phyloP scores from a whole-genome alignment of 35 echinoderm and acorn worm species.

The Heliocidaris tuberculata region DNA sequence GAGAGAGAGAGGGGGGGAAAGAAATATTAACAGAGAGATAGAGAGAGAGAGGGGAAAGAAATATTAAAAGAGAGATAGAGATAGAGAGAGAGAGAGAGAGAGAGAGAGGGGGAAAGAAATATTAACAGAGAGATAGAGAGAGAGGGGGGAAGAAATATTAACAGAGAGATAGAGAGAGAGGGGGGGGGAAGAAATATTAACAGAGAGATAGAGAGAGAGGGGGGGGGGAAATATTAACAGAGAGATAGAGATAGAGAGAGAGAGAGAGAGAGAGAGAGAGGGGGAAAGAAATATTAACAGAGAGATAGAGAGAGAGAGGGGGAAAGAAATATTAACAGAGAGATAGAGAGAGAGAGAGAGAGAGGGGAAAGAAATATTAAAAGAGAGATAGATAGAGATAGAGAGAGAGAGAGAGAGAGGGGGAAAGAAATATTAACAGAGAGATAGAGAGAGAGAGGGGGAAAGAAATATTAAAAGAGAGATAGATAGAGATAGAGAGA shows the following conservation, averaged over 20 bases:
- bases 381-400: not conserved
- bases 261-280: not conserved
- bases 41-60: not conserved
- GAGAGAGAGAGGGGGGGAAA: not conserved
- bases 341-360: not conserved
- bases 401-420: not conserved
- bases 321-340: not conserved
- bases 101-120: not conserved
- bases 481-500: not conserved
- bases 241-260: not conserved
- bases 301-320: not conserved
- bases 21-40: not conserved
- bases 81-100: not conserved
- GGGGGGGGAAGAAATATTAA: not conserved
- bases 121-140: not conserved
- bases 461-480: too few species aligned
- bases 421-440: too few species aligned
- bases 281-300: too few species aligned
- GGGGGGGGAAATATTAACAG: not conserved
- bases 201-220: not conserved
- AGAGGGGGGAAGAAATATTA: too few species aligned
- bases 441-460: not conserved
- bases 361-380: not conserved
- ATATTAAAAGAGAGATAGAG: not conserved
- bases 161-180: not conserved